Evolutionary conservation across 2,888 invertebrate species (phyloP), one percentile per base, ranked within the genome.

Genomic region (Limnephilus rhombicus): DNA sequence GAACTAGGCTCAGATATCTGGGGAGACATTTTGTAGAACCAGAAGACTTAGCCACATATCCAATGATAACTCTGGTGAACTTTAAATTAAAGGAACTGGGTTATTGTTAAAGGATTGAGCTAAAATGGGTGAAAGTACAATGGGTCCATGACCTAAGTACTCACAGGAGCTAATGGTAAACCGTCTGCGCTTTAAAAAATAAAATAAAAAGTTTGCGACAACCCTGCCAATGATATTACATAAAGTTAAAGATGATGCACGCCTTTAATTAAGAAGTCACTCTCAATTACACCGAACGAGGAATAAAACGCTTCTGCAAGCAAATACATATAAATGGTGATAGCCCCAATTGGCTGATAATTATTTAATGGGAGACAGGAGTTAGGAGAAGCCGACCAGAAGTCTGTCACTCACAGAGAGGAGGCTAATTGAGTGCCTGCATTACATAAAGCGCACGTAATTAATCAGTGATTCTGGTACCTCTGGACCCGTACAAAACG

Each of bases 351-450:
- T 87, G 34, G 53, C 31, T 18, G 68, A 68, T 87, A 87, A 87
- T 87, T 87, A 87, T 87, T 87, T 87, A 87, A 87, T 87, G 68
- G 87, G 68, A 87, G 87, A 53, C 87, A 86, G 86, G 37, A 45
- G 41, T 45, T n/a, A 68, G 24, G 86, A 37, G 86, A 7, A 45
- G 86, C 45, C 49, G 86, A 86, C 29, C 45, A 45, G 45, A 86
- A 29, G 41, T 45, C 45, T 86, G 86, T 86, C 86, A 86, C 49
- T 37, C 45, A 29, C 29, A 29, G 45, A 86, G 45, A 29, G 13
- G n/a, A 45, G 45, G 41, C 4, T 86, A 86, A 86, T 86, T 86
- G 45, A 86, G 29, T 49, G 86, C 86, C 49, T 86, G 86, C 86
- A 49, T 45, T 45, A 49, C 49, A 49, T 49, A 86, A 29, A n/a